Base-by-base conservation (phyloP, 2,113 vertebrate species). In the Tonatia bakeri region DNA sequence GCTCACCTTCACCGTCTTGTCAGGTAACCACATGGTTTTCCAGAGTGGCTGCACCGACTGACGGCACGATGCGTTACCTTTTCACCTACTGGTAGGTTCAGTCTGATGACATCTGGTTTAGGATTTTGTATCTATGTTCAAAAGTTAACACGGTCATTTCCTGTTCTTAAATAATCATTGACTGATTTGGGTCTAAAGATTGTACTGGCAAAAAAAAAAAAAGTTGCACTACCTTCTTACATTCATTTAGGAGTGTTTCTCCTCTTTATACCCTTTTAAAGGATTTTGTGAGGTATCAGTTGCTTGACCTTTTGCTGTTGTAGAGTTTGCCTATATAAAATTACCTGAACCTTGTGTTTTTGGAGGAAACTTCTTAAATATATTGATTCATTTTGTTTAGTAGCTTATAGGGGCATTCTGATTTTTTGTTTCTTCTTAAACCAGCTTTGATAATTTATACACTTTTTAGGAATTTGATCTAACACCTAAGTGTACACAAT, bases 131-230 rank as follows among this genome's bases (percentile, higher is more conserved):
- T 64, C 47, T 83, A 14, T 70, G 7, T 84, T 95, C 19, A 95
- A 90, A 95, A 95, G 14, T 87, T 4, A 92, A 94, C 1, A 85
- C 83, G 15, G 38, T 52, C 81, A 81, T n/a, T 93, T 91, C 59
- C 28, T 65, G 81, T 61, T 93, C 47, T 83, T 79, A 95, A 80
- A 81, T 81, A 65, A 91, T 81, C 26, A n/a, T 65, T 31, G 40
- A 47, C 20, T 87, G 40, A 83, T 69, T 88, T 83, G 45, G 12
- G 38, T 22, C 64, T 89, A 89, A 91, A 73, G n/a, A 52, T n/a
- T n/a, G 17, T 33, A 77, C 28, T 50, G 45, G 28, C 28, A 19
- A 33, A 47, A 76, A 24, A 67, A 67, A 38, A 38, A 76, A 76
- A 31, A 38, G 26, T 33, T 67, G 17, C n/a, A 64, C 36, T 89